Conservation (phyloP, 2,797 vertebrate genomes). For the Alca torda region DNA sequence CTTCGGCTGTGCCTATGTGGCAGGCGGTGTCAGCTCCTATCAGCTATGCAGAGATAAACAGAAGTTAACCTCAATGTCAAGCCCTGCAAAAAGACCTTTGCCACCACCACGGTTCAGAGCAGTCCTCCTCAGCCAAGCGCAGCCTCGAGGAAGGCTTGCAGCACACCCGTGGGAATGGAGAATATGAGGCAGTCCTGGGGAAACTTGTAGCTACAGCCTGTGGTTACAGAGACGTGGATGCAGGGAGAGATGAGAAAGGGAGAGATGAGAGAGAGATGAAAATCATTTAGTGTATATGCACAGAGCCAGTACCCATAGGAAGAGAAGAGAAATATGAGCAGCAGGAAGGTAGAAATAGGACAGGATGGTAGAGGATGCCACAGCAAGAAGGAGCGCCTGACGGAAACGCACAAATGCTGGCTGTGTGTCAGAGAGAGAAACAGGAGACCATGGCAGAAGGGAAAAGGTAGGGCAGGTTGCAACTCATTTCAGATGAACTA, state of each 20-base stretch:
- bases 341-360: neutral
- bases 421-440: neutral
- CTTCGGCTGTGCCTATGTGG: neutral
- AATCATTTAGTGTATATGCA: neutral
- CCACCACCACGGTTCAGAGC: neutral
- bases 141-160: neutral
- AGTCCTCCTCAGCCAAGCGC: neutral
- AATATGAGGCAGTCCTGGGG: neutral
- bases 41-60: conserved; percentile 13
- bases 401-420: neutral
- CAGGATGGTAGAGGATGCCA: neutral
- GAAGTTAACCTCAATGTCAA: neutral
- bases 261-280: neutral
- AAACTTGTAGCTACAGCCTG: neutral
- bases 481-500: neutral
- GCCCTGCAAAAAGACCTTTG: conserved; percentile 15
- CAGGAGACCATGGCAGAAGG: neutral
- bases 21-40: neutral
- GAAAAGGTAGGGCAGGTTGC: neutral
- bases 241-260: neutral
- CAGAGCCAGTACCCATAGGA: neutral
- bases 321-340: neutral
- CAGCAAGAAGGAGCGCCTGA: neutral
- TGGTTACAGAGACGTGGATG: neutral
- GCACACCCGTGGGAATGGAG: neutral